phyloP scores from a whole-genome alignment of 2,888 invertebrate species.

The Zootermopsis nevadensis region DNA sequence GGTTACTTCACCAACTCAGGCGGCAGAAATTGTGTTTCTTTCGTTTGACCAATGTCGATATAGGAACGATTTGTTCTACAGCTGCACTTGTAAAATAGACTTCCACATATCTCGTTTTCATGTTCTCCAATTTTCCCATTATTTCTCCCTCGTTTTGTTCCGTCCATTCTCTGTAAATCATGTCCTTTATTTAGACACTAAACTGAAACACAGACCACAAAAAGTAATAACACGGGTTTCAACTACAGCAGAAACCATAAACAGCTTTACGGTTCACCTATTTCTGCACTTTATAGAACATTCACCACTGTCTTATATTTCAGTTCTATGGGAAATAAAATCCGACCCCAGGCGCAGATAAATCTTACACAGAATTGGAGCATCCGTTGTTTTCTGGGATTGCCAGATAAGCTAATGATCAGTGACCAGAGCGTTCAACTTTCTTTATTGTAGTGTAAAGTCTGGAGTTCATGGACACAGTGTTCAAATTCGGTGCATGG shows the following conservation, averaged over 20 bases:
- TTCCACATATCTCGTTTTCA: neutral
- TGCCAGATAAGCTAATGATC: no score
- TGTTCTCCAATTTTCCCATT: conserved; percentile 9
- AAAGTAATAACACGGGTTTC: conserved; percentile 16
- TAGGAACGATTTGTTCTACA: neutral
- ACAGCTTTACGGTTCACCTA: neutral
- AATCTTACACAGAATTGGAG: neutral
- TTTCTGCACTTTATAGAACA: neutral
- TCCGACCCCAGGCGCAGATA: neutral
- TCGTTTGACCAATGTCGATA: neutral
- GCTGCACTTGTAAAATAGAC: neutral
- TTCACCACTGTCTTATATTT: neutral
- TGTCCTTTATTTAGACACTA: conserved; percentile 11
- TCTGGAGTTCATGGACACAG: no score
- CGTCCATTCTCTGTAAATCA: conserved; percentile 6
- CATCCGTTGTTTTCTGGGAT: no score
- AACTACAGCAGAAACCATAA: neutral
- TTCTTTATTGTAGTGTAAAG: no score
- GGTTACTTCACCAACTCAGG: neutral
- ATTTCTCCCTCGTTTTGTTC: neutral
- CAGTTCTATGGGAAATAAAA: neutral
- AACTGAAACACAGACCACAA: neutral
- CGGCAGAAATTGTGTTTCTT: neutral
- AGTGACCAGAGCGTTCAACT: no score
- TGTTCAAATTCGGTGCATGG: no score